Evolutionary conservation across 2,888 invertebrate species (phyloP), one percentile per base, ranked within the genome.

Genomic region (Athalia rosae): DNA sequence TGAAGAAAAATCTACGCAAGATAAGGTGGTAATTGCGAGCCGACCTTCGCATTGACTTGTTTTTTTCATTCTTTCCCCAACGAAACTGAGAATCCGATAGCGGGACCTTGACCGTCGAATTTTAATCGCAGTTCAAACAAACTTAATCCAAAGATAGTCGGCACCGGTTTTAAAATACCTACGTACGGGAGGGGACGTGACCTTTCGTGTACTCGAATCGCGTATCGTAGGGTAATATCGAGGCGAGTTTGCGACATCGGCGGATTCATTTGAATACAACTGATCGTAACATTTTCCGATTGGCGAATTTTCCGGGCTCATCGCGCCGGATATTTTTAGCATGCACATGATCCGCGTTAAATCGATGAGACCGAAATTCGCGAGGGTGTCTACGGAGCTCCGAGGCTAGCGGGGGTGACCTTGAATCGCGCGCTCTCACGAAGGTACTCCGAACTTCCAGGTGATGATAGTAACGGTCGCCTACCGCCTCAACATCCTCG

Each of bases 401-500:
- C 13, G n/a, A 45, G 56, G 45, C 58, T 58, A n/a, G n/a, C 28
- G 28, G 28, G n/a, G 15, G 58, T 71, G 50, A 11, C 43, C 45
- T 71, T 71, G 45, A 47, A 64, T 6, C 13, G 63, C 64, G 43
- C 64, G 47, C 47, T 28, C 4, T 28, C 28, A 28, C 28, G 2
- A 28, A 41, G n/a, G 6, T 59, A 3, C n/a, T 59, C 6, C 59
- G n/a, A 8, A 28, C 15, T 45, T 7, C 3, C 91, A 94, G 92
- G 92, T 96, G 11, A 93, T 96, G 83, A 94, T 96, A 69, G 94
- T 96, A 6, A 94, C 96, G 1, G 93, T 95, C 59, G 94, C 95
- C 0, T 96, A 95, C 89, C 93, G 96, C 6, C 90, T 96, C 66
- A 95, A 94, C 87, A 95, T 96, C 80, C 94, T 96, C 82, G 96